Evolutionary conservation across 2,888 invertebrate genomes (phyloP).

Genomic region (Lasioglossum figueresi): DNA sequence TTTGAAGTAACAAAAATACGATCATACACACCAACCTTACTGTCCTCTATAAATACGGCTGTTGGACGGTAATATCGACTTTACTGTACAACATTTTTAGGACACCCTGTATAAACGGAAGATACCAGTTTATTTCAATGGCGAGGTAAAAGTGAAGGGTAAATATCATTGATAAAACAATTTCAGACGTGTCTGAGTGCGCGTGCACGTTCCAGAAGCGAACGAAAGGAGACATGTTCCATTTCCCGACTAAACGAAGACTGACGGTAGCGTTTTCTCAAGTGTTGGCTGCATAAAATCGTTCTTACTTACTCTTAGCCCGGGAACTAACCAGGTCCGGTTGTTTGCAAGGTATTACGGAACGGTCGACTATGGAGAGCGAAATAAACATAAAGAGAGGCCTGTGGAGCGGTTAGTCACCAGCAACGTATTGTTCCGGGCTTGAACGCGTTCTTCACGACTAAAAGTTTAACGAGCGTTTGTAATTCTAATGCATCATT

Average conservation of each 20-base stretch:
- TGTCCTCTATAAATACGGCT: too few species aligned
- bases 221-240: not conserved
- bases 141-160: not conserved
- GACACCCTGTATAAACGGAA: not conserved
- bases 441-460: not conserved
- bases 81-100: too few species aligned
- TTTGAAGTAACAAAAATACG: too few species aligned
- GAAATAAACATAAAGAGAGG: slow-evolving; percentile 1
- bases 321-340: not conserved
- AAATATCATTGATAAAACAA: not conserved
- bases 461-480: slow-evolving; percentile 44
- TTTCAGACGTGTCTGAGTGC: not conserved
- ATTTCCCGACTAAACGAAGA: not conserved
- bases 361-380: not conserved
- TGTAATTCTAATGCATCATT: slow-evolving; percentile 30
- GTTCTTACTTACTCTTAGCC: not conserved
- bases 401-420: slow-evolving; percentile 16
- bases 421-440: slow-evolving; percentile 48
- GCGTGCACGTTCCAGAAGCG: not conserved
- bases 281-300: not conserved
- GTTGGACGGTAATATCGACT: too few species aligned
- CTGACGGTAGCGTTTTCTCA: not conserved
- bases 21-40: too few species aligned
- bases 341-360: not conserved
- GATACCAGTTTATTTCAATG: too few species aligned